Evolutionary conservation across 2,113 vertebrate genomes (phyloP).

Genomic region (Excalfactoria chinensis): DNA sequence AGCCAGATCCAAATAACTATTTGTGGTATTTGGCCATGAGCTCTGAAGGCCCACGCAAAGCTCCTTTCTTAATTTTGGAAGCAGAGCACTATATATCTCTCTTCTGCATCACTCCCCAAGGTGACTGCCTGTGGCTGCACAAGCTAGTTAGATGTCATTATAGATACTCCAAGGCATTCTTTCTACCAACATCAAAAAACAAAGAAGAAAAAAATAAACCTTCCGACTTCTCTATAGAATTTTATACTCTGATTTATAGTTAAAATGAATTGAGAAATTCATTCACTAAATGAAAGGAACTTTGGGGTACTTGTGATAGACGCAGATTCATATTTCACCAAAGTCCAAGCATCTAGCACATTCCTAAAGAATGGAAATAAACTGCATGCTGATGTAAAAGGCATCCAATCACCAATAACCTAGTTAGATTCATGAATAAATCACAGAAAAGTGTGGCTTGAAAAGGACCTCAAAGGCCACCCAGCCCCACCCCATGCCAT

Average conservation of each 20-base stretch:
- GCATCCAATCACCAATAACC: background rate
- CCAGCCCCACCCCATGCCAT: background rate
- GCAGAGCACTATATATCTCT: background rate
- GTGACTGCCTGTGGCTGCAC: fast-evolving
- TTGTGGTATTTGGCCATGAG: slow-evolving; percentile 19
- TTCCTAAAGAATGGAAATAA: background rate
- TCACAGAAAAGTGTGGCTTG: background rate
- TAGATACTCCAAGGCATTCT: background rate
- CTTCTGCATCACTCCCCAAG: background rate
- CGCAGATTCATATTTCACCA: background rate
- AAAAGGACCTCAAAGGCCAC: background rate
- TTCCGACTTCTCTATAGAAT: background rate
- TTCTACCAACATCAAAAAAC: background rate
- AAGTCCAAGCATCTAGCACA: background rate
- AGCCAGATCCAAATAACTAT: slow-evolving; percentile 11
- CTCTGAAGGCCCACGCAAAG: slow-evolving; percentile 4
- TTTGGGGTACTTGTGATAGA: fast-evolving
- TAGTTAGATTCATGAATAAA: background rate
- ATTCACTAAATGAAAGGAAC: background rate
- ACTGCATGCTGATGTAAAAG: background rate
- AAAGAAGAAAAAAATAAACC: background rate
- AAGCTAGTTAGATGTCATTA: background rate
- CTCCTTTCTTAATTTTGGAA: background rate
- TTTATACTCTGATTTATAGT: background rate
- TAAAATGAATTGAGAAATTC: background rate